A percentile compares a stretch with the other conserved stretches of the same genome.
Conservation (phyloP, 2,797 vertebrate genomes). For the Sebastes kiyomatsui region DNA sequence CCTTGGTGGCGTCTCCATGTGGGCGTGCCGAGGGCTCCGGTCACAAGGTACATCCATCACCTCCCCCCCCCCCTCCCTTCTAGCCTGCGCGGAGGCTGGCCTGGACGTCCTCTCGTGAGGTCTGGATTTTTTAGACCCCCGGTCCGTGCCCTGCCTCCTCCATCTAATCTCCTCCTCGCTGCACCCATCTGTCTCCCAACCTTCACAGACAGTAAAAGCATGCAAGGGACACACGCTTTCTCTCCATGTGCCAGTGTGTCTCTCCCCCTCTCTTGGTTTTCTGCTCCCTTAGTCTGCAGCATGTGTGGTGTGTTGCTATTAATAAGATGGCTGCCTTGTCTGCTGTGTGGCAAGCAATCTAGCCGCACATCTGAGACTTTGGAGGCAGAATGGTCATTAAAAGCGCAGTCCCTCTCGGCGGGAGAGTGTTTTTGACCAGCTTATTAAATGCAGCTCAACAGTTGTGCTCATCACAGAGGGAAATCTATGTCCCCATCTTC, state of each 20-base stretch:
- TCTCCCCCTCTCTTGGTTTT: constrained; percentile 40
- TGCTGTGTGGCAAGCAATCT: constrained; percentile 70
- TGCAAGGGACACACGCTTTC: constrained; percentile 44
- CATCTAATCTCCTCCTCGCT: constrained; percentile 71
- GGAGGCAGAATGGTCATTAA: constrained; percentile 80
- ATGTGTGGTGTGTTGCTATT: constrained; percentile 70
- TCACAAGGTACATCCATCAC: constrained; percentile 77
- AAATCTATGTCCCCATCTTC: constrained; percentile 62
- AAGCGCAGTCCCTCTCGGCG: constrained; percentile 71
- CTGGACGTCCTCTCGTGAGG: constrained; percentile 58
- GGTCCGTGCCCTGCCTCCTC: constrained; percentile 64
- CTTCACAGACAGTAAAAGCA: constrained; percentile 66
- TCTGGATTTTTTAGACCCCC: constrained; percentile 58
- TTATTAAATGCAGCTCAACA: constrained; percentile 83
- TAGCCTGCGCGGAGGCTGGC: constrained; percentile 37
- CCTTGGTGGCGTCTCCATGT: constrained; percentile 68
- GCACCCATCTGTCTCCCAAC: constrained; percentile 73
- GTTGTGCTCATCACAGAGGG: constrained; percentile 73
- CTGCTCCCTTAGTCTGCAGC: constrained; percentile 48
- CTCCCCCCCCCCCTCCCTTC: constrained; percentile 25
- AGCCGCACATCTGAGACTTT: constrained; percentile 75
- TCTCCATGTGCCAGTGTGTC: constrained; percentile 39
- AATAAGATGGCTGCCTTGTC: constrained; percentile 77
- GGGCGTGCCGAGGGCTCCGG: constrained; percentile 66
- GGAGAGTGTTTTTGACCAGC: constrained; percentile 77